A percentile compares a stretch with the other conserved stretches of the same genome.
phyloP scores from a whole-genome alignment of 2,797 vertebrate species.

The Pipistrellus kuhlii region DNA sequence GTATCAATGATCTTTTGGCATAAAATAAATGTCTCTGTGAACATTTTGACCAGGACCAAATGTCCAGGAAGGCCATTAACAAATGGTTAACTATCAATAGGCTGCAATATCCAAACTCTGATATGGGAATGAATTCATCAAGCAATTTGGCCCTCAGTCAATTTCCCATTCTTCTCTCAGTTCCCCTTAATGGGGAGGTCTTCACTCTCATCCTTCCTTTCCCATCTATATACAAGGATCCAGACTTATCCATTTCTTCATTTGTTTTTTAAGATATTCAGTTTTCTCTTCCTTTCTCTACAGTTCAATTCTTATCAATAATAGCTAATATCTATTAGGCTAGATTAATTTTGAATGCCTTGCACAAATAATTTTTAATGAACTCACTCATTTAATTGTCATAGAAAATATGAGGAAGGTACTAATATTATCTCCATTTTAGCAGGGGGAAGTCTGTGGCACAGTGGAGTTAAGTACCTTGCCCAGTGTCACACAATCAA shows the following conservation, averaged over 20 bases:
- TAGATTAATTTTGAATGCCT: not conserved
- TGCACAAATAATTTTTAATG: not conserved
- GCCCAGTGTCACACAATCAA: not conserved
- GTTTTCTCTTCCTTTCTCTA: not conserved
- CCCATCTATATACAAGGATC: accelerated
- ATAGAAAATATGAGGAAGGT: not conserved
- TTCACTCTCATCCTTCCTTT: not conserved
- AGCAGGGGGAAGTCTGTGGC: not conserved
- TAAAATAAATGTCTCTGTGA: not conserved
- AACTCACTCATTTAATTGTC: not conserved
- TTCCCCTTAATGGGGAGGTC: not conserved
- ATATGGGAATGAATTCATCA: not conserved
- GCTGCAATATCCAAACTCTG: not conserved
- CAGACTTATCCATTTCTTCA: not conserved
- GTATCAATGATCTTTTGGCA: not conserved
- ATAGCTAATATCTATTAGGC: not conserved
- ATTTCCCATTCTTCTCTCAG: not conserved
- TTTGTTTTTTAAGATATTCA: not conserved
- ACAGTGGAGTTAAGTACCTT: not conserved
- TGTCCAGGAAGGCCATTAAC: not conserved
- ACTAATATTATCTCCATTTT: not conserved
- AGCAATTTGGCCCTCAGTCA: not conserved
- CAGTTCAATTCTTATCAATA: not conserved
- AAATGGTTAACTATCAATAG: not conserved
- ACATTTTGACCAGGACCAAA: not conserved